Base-by-base conservation (phyloP, 1,140 invertebrate genomes). In the Helicoverpa armigera region DNA sequence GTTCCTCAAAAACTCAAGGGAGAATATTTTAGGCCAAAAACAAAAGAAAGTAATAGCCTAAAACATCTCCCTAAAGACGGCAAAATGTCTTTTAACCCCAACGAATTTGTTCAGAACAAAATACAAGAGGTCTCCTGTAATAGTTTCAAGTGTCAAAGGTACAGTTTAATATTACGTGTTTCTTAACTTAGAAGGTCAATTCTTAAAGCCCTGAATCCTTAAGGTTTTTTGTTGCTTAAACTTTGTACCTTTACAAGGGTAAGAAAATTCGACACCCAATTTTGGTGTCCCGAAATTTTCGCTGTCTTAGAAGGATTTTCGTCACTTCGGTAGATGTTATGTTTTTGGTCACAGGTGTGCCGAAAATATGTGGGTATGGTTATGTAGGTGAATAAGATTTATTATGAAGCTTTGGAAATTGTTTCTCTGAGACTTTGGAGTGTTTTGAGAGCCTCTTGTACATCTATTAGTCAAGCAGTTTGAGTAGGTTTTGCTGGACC, bases 101-200 rank as follows among this genome's bases (percentile, higher is more conserved):
- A 67, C 35, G n/a, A 67, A 67, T 67, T 67, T 18, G 63, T 3
- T 23, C 56, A 12, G 10, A 58, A 58, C 18, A 58, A 58, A 58
- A 58, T 58, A 58, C 18, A 23, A 3, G 16, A 16, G 16, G 54
- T 0, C 23, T 31, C 29, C 13, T 14, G 58, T 61, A 29, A 13
- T 61, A 61, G 58, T 61, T 61, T 61, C 58, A 61, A 61, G 12
- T 61, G 56, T 31, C 58, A 61, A 31, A 61, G 58, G 7, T 11
- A 23, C 11, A 3, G 14, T 61, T 2, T 61, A 61, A 61, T 31
- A 61, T 14, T 31, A 31, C 23, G 23, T 61, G 23, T 29, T 31
- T 13, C 35, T 5, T 61, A 1, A 29, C 16, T 31, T 61, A 11
- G 11, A 29, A 23, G 23, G 11, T 14, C 23, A 60, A 60, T 7